Percentiles rank a stretch among this genome's conserved stretches.
Conservation (phyloP, 2,113 vertebrate genomes). For the Zootoca vivipara region DNA sequence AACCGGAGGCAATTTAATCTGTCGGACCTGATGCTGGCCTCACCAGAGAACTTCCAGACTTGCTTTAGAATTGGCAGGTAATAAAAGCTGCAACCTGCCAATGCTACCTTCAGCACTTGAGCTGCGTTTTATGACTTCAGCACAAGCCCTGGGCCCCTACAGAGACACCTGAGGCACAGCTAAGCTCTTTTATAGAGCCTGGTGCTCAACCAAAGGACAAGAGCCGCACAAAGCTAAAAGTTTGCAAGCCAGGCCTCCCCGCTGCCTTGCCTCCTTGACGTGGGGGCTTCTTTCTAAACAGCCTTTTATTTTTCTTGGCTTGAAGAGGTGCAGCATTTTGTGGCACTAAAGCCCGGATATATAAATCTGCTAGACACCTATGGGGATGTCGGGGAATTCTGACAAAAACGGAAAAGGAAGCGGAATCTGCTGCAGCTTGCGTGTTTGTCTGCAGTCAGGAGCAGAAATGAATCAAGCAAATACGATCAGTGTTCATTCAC, state of each 20-base stretch:
- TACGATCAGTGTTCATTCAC: too few relatives aligned
- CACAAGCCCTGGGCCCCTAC: not conserved
- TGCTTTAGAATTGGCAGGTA: slow-evolving; percentile 21
- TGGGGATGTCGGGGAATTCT: too few relatives aligned
- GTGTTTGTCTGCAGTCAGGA: too few relatives aligned
- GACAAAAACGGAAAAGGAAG: too few relatives aligned
- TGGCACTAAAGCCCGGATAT: not conserved
- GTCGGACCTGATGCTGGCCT: slow-evolving; percentile 18
- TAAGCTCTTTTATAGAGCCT: slow-evolving; percentile 16
- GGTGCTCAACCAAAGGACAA: slow-evolving; percentile 20
- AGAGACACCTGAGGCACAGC: slow-evolving; percentile 9
- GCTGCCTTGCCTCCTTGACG: not conserved
- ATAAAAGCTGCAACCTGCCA: slow-evolving; percentile 36
- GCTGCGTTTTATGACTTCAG: slow-evolving; percentile 4
- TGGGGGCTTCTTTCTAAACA: not conserved
- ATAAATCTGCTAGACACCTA: not conserved
- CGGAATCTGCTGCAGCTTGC: too few relatives aligned
- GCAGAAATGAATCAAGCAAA: too few relatives aligned
- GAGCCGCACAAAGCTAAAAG: not conserved
- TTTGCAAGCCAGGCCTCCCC: not conserved
- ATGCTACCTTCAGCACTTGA: slow-evolving; percentile 3
- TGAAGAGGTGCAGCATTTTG: not conserved
- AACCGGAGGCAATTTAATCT: not conserved
- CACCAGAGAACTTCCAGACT: slow-evolving; percentile 19
- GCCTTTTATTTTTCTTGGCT: not conserved